Conservation (phyloP, 2,113 vertebrate species). For the Reinhardtius hippoglossoides region DNA sequence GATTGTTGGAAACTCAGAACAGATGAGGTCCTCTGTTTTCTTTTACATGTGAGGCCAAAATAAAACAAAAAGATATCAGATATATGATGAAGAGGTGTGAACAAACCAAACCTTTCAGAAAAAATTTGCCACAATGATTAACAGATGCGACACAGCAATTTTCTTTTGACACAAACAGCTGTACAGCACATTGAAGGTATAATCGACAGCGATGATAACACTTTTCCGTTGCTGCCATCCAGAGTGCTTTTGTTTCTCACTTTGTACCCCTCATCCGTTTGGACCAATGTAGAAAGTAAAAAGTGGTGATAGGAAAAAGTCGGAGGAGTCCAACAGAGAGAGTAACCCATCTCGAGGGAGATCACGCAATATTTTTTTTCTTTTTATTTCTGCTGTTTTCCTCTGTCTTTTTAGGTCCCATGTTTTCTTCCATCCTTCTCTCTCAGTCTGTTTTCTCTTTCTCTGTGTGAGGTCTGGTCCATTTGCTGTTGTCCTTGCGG, state of each 20-base stretch:
- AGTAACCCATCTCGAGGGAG: constrained; percentile 1
- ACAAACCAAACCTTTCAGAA: constrained; percentile 28
- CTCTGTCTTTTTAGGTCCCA: not conserved
- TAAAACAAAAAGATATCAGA: not conserved
- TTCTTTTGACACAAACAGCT: constrained; percentile 26
- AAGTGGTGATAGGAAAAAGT: constrained; percentile 17
- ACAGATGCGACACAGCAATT: not conserved
- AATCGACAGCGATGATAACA: constrained; percentile 40
- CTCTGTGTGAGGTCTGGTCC: constrained; percentile 67
- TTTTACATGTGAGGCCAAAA: constrained; percentile 24
- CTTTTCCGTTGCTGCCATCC: constrained; percentile 61
- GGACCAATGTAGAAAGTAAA: constrained; percentile 11
- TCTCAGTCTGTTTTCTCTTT: constrained; percentile 4
- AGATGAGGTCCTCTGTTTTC: constrained; percentile 58
- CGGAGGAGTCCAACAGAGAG: constrained; percentile 28
- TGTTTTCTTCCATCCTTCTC: not conserved
- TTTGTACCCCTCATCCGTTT: constrained; percentile 40
- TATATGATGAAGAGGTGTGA: constrained; percentile 25
- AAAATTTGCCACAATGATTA: constrained; percentile 23
- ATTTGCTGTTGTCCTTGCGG: constrained; percentile 55
- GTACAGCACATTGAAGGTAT: constrained; percentile 43
- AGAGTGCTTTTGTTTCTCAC: constrained; percentile 54
- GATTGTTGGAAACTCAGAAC: constrained; percentile 36
- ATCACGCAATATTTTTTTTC: not conserved
- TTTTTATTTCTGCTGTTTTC: not conserved